Evolutionary conservation across 2,113 vertebrate species (phyloP).

Genomic region (Bucco capensis): DNA sequence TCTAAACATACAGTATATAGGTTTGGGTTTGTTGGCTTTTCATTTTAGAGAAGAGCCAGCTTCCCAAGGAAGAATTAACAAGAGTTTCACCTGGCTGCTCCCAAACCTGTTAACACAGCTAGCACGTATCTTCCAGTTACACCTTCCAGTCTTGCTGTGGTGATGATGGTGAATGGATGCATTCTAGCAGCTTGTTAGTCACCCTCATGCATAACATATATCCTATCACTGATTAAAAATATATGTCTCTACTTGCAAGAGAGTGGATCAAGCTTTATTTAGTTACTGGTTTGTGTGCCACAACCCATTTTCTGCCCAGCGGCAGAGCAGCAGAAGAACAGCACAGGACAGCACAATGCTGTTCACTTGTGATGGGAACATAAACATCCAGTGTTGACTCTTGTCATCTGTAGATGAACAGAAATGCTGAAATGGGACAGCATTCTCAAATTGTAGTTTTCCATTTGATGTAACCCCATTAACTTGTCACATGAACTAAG

Average conservation of each 20-base stretch:
- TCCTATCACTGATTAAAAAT: neutral
- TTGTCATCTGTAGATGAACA: neutral
- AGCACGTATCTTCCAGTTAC: rapidly evolving
- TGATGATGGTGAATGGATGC: neutral
- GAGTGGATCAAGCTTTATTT: neutral
- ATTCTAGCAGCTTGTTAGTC: neutral
- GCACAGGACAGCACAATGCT: neutral
- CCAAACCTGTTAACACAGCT: neutral
- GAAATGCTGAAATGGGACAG: neutral
- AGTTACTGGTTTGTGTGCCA: neutral
- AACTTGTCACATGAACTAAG: neutral
- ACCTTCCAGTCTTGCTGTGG: neutral
- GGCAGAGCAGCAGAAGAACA: neutral
- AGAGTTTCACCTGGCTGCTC: neutral
- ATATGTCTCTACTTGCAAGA: neutral
- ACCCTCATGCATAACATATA: neutral
- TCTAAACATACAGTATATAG: neutral
- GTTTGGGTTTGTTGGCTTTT: no score
- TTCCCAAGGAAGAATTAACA: neutral
- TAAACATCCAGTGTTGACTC: neutral
- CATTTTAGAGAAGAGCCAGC: neutral
- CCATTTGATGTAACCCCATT: neutral
- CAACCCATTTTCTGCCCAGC: neutral
- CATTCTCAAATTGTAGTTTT: neutral
- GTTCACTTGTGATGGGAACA: neutral